Evolutionary conservation across 2,888 invertebrate genomes (phyloP), one percentile per base, ranked within the genome.

Genomic region (Hofmannophila pseudospretella): DNA sequence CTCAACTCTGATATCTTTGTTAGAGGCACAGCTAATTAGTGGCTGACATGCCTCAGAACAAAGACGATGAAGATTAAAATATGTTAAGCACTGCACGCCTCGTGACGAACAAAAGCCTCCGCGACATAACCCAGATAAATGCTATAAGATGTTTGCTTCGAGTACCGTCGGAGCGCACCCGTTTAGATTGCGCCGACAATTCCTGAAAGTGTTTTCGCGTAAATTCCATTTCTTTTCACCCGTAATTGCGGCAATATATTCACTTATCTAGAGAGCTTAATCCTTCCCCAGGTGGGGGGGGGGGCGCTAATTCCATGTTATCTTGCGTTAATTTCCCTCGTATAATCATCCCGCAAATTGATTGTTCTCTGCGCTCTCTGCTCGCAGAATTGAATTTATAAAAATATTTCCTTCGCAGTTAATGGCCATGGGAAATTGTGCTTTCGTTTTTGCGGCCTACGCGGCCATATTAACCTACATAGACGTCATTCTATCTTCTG

Each of bases 281-380:
- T 70, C 76, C 71, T 69, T 70, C 68, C 76, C 71, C 75, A 76
- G 78, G 76, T 75, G 76, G 61, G 58, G 50, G 78, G 76, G 75
- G 76, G 61, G 58, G 50, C 53, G 62, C 64, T 76, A 76, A 71
- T 68, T 67, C 66, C 50, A 47, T 54, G 70, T 76, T 80, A 80
- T 81, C 82, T 80, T 57, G 54, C 70, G 74, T 73, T 80, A 81
- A 81, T 77, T 76, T 73, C 62, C 58, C 65, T 45, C 61, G 59
- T 51, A 64, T 75, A 76, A 80, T 76, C 62, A 56, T 54, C 47
- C 50, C 48, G 58, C 54, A 74, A 81, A 82, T 77, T 76, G 74
- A 78, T 76, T 76, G 70, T 63, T 48, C 59, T 44, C 31, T 36
- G 37, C 16, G 32, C 36, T 19, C 33, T 4, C 20, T 29, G 13